Base-by-base conservation (phyloP, 1,140 invertebrate genomes). In the Ceratina australensis region DNA sequence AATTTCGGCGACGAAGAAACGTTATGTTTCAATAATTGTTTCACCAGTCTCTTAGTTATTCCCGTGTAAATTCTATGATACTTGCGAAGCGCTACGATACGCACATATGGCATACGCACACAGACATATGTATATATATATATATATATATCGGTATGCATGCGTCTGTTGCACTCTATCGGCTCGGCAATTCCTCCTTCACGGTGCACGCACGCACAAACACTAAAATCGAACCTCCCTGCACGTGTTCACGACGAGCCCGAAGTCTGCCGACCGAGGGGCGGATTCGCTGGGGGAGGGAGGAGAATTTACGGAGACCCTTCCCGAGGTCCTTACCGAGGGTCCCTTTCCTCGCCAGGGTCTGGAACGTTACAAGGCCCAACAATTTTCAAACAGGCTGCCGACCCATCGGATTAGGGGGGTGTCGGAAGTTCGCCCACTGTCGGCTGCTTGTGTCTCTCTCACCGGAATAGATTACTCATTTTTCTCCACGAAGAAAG, bases 201-300 rank as follows among this genome's bases (percentile, higher is more conserved):
- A 20, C 56, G 33, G 3, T 42, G 54, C 64, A 22, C 56, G 47
- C 59, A 18, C 28, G 3, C 22, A 59, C 20, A 57, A 18, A 66
- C 47, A 4, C 24, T 50, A 50, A n/a, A 67, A 20, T 26, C 52
- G 47, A 63, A 49, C 65, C 64, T 69, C 67, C 82, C 79, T 75
- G 67, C 79, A 81, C 79, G 74, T 84, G 83, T 84, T 84, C 78
- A 59, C 65, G 52, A 71, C 56, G 74, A 52, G 73, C 66, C 72
- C 33, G 33, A 42, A 33, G 71, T 33, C 66, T 56, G 47, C 22
- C 56, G 59, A 57, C 60, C 57, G 65, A 78, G 79, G 74, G 71
- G 83, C 78, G 66, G 52, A 74, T 84, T 78, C 54, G 67, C 16
- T 22, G 42, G 54, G 75, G 33, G 56, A 20, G 69, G 33, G 63